Conservation (phyloP, 2,888 invertebrate species). For the Dryobota labecula region DNA sequence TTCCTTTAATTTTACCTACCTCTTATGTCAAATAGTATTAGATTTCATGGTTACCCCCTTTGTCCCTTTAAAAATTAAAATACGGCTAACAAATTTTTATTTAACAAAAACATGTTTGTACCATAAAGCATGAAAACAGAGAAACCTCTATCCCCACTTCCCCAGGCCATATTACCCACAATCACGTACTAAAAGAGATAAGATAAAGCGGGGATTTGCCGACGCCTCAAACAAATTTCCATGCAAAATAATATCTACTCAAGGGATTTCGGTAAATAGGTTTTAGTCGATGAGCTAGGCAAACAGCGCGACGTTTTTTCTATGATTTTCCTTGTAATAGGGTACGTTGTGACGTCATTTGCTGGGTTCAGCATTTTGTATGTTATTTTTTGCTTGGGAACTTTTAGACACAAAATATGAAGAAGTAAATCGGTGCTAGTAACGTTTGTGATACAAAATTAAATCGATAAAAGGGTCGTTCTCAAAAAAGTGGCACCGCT, state of each 20-base stretch:
- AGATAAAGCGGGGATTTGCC: conserved; percentile 60
- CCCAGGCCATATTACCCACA: conserved; percentile 51
- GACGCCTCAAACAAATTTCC: conserved; percentile 64
- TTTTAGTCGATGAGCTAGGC: conserved; percentile 58
- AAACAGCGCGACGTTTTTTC: conserved; percentile 44
- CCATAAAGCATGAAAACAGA: conserved; percentile 33
- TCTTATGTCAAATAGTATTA: background rate
- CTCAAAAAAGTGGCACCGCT: too few relatives aligned
- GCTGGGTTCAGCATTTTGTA: background rate
- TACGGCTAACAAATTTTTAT: background rate
- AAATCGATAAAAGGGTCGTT: too few relatives aligned
- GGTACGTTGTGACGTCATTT: conserved; percentile 7
- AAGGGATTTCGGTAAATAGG: conserved; percentile 64
- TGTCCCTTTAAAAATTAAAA: conserved; percentile 3
- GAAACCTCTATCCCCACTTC: conserved; percentile 27
- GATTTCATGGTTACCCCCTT: background rate
- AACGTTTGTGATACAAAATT: background rate
- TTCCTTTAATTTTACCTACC: background rate
- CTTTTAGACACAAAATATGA: background rate
- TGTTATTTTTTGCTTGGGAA: conserved; percentile 6
- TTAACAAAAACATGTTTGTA: conserved; percentile 7
- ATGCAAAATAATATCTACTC: conserved; percentile 66
- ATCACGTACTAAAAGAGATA: conserved; percentile 63
- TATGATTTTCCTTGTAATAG: conserved; percentile 32
- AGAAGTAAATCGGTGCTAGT: background rate